phyloP scores from a whole-genome alignment of 2,888 invertebrate species.

The Gastracanthus pulcherrimus region DNA sequence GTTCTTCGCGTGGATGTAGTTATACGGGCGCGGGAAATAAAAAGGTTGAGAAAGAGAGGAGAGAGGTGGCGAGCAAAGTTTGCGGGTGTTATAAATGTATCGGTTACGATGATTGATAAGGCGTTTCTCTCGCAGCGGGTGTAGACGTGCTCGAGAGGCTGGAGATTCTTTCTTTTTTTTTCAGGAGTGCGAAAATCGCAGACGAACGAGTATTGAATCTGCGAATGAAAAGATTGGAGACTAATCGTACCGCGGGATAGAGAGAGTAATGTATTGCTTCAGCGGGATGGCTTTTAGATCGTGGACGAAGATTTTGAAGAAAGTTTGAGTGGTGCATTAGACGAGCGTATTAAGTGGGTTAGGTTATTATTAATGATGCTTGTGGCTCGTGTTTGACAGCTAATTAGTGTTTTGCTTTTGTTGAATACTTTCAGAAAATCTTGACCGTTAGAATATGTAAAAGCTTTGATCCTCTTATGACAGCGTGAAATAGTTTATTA shows the following conservation, averaged over 20 bases:
- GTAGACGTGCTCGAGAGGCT: not conserved
- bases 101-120: slow-evolving; percentile 42
- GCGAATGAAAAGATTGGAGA: slow-evolving; percentile 25
- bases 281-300: not conserved
- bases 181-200: slow-evolving; percentile 25
- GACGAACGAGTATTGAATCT: not conserved
- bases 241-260: not conserved
- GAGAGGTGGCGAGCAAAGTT: not conserved
- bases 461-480: too few species aligned
- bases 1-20: not conserved
- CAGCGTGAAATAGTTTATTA: too few species aligned
- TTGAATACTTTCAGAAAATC: too few species aligned
- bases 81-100: slow-evolving; percentile 25
- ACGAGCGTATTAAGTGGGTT: too few species aligned
- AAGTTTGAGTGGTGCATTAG: not conserved
- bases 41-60: too few species aligned
- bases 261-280: slow-evolving; percentile 5
- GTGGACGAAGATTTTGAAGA: not conserved
- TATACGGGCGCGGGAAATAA: not conserved
- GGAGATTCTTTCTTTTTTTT: not conserved
- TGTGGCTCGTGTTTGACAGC: too few species aligned
- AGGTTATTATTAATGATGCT: too few species aligned
- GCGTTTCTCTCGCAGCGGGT: not conserved
- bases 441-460: too few species aligned
- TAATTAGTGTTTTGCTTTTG: too few species aligned